Evolutionary conservation across 2,113 vertebrate species (phyloP).

Genomic region (Trachemys scripta): DNA sequence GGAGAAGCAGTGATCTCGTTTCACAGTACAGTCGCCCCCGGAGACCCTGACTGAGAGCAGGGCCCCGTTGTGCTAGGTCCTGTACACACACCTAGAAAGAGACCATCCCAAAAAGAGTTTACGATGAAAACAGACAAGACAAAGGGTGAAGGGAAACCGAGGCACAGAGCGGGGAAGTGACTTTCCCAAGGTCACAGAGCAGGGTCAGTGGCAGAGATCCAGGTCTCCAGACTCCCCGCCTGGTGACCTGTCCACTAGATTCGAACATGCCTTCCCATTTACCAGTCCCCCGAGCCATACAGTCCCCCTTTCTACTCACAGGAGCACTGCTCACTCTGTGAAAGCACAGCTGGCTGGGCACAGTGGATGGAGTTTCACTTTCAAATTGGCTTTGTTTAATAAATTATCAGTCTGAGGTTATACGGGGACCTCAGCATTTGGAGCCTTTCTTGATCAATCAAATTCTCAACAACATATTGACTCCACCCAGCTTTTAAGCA

Average conservation of each 20-base stretch:
- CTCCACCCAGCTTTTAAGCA: slow-evolving; percentile 30
- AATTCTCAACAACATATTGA: slow-evolving; percentile 31
- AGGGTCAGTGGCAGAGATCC: neutral
- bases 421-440: neutral
- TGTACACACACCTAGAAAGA: neutral
- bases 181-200: neutral
- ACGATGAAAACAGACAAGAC: neutral
- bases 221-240: neutral
- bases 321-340: neutral
- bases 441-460: slow-evolving; percentile 31
- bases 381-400: neutral
- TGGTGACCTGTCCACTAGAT: fast-evolving
- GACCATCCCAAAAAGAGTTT: neutral
- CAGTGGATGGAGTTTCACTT: neutral
- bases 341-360: neutral
- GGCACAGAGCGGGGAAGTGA: neutral
- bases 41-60: neutral
- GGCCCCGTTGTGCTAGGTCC: neutral
- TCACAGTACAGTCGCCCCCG: neutral
- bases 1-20: neutral
- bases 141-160: neutral
- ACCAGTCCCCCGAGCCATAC: no score
- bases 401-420: neutral
- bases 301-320: no score
- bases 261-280: neutral